Evolutionary conservation across 2,888 invertebrate genomes (phyloP).

Genomic region (Masnerella sp.): DNA sequence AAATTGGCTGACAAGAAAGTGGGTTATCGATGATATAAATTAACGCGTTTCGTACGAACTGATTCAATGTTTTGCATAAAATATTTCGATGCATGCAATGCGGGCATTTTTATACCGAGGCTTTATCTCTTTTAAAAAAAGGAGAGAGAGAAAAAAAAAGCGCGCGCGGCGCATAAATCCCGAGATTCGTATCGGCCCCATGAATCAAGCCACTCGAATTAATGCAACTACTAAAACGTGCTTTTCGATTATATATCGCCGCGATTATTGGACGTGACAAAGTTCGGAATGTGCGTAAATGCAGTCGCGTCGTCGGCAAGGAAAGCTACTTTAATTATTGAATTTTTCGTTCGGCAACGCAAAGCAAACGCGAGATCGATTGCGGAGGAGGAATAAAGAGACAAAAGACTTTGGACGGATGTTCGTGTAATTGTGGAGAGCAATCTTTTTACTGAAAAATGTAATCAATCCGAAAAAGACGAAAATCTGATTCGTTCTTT

Average conservation of each 20-base stretch:
- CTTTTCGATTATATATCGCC: constrained; percentile 25
- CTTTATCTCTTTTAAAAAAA: constrained; percentile 34
- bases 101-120: constrained; percentile 38
- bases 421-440: too few relatives aligned
- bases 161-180: constrained; percentile 28
- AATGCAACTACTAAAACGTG: constrained; percentile 23
- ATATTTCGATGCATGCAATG: constrained; percentile 54
- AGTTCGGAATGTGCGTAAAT: too few relatives aligned
- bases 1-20: constrained; percentile 53
- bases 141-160: constrained; percentile 5
- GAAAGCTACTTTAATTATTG: too few relatives aligned
- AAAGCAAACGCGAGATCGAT: too few relatives aligned
- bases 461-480: too few relatives aligned
- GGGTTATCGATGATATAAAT: constrained; percentile 59
- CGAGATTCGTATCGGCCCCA: constrained; percentile 24
- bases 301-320: too few relatives aligned
- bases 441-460: too few relatives aligned
- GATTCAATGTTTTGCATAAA: constrained; percentile 52
- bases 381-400: too few relatives aligned
- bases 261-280: background rate
- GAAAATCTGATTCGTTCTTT: too few relatives aligned
- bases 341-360: too few relatives aligned
- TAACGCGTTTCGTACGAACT: constrained; percentile 44
- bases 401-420: too few relatives aligned
- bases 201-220: constrained; percentile 33